Base-by-base conservation (phyloP, 2,797 vertebrate genomes). In the Fistularia commersonii region DNA sequence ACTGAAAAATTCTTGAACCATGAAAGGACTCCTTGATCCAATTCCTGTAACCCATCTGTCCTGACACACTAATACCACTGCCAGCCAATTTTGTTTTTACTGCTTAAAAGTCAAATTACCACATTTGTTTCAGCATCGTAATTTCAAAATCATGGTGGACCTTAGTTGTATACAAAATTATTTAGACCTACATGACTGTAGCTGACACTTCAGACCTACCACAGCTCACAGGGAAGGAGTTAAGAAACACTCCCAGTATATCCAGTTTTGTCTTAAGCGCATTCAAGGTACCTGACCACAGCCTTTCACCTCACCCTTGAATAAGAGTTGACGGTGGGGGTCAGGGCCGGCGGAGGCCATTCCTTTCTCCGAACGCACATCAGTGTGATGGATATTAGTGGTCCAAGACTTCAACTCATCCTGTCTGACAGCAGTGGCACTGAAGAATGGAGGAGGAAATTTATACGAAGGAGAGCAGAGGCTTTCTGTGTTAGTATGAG, bases 401-500 rank as follows among this genome's bases (percentile, higher is more conserved):
- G 45, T 72, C 75, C 75, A 77, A 61, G 32, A 64, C 50, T 58
- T 60, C 52, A 54, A 33, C 66, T 81, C 57, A 54, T 15, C 40
- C 66, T 47, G 69, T 77, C 63, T 60, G 31, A 57, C 61, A 36
- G 53, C 70, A 76, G 61, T 65, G 57, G 58, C 54, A 67, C 72
- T 69, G 60, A 63, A 65, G 52, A 59, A 50, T 15, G 3, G 1
- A 42, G 12, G 38, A 75, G 64, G 57, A 80, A 78, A 74, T 32
- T 61, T 51, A 57, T 51, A 50, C 65, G 64, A 70, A 68, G 62
- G 64, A 76, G 53, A 47, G 54, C 57, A 64, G 69, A 72, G 66
- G 46, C 57, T 57, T 42, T 74, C 72, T 76, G 62, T 81, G 65
- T 72, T 62, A 63, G 50, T 66, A 85, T 75, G 77, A 84, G 77